Base-by-base conservation (phyloP, 2,888 invertebrate genomes). In the Pachliopta kotzebuea region DNA sequence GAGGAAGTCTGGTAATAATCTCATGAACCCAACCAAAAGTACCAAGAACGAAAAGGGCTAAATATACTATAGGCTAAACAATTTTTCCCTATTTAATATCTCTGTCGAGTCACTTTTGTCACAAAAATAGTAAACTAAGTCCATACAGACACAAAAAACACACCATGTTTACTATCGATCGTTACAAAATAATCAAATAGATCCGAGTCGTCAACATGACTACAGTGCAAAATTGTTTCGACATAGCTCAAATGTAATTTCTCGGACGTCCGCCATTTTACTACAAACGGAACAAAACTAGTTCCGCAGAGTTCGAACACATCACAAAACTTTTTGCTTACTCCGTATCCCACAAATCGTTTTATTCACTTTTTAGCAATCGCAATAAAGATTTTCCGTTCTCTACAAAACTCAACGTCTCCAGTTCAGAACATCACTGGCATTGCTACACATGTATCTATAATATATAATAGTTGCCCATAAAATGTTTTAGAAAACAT, bases 291-390 rank as follows among this genome's bases (percentile, higher is more conserved):
- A 21, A 21, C 21, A 21, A 52, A 52, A 52, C 50, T n/a, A 20
- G 11, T 52, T 52, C 50, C 50, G n/a, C 9, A 52, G 50, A 18
- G 6, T 45, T 45, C 50, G 50, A 11, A 21, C 50, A 52, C 50
- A 52, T 52, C 50, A 14, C 50, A 52, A 11, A 23, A 52, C 50
- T 52, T 52, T 52, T 52, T 52, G 9, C 14, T 52, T 11, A 23
- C 21, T 52, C 23, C 14, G 50, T 52, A 52, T 52, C 50, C n/a
- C 45, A 8, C 50, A 21, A 50, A 2, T 52, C 11, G 21, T 52
- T 52, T 52, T 52, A 52, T 52, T 23, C 50, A 52, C 50, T 52
- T 52, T 52, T 52, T n/a, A 18, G 45, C 45, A n/a, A 49, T 49
- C 49, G 49, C 49, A 52, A 52, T 52, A 52, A 52, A 20, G 21